Percentiles rank a stretch among this genome's conserved stretches.
phyloP scores from a whole-genome alignment of 2,888 invertebrate genomes.

The Calliscelio sp. region DNA sequence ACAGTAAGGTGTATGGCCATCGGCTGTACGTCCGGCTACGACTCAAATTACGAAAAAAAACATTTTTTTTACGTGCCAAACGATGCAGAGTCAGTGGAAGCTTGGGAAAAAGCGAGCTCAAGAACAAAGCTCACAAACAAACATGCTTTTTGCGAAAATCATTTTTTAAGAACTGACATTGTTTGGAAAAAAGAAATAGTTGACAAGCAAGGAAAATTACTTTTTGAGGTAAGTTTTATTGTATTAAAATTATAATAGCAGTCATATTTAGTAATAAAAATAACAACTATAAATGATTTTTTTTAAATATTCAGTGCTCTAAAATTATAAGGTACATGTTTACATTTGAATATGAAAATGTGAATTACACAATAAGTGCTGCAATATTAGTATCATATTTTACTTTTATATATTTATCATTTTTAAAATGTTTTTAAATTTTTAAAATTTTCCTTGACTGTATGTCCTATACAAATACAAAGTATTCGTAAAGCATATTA shows the following conservation, averaged over 20 bases:
- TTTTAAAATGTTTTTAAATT: too few relatives aligned
- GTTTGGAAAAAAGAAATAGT: conserved; percentile 41
- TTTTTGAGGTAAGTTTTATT: neutral
- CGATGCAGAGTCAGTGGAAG: conserved; percentile 25
- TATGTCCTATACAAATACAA: too few relatives aligned
- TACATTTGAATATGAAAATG: too few relatives aligned
- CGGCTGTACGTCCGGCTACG: conserved; percentile 47
- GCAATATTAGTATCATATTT: too few relatives aligned
- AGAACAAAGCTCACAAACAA: conserved; percentile 30
- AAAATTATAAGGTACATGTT: too few relatives aligned
- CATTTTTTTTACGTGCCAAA: conserved; percentile 44
- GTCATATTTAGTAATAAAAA: neutral
- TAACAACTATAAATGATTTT: neutral
- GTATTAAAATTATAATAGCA: neutral
- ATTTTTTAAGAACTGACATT: conserved; percentile 39
- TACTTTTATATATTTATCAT: too few relatives aligned
- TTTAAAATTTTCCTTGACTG: neutral
- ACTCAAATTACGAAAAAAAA: conserved; percentile 40
- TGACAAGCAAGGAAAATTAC: neutral
- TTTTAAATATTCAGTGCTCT: too few relatives aligned
- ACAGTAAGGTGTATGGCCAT: too few relatives aligned
- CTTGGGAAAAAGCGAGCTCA: conserved; percentile 31
- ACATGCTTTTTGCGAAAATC: conserved; percentile 42
- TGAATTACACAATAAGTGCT: too few relatives aligned
- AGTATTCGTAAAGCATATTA: too few relatives aligned